Percentiles rank a stretch among this genome's conserved stretches.
These are phyloP conservation scores for Rotaria macrura DNA, from an alignment of 2,888 invertebrate genomes.

Conservation along the genomic window DNA sequence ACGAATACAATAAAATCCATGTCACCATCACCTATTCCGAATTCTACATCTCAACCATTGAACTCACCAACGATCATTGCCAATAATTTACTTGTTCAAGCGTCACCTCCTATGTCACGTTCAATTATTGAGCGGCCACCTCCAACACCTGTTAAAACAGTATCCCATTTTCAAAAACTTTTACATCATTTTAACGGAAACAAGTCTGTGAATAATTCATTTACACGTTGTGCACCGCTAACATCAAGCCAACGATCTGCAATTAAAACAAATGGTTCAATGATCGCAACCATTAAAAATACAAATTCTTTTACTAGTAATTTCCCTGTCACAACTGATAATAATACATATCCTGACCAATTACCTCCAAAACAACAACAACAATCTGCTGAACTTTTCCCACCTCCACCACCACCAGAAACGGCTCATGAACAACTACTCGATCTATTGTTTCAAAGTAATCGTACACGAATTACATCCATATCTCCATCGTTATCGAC, in stretches of 20 bases:
- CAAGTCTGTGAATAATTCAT: not conserved
- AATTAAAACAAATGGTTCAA: conserved; percentile 13
- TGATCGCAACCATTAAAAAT: not conserved
- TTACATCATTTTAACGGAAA: conserved; percentile 1
- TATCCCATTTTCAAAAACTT: not conserved
- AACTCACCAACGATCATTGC: not conserved
- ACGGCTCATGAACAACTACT: not conserved
- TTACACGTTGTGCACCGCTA: not conserved
- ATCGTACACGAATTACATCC: not conserved
- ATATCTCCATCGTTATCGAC: not conserved
- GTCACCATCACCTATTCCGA: not conserved
- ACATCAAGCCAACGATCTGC: conserved; percentile 1
- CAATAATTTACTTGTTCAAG: not conserved
- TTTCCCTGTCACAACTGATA: not conserved
- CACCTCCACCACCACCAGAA: not conserved
- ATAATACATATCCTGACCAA: not conserved
- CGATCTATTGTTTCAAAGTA: not conserved
- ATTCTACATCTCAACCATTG: not conserved
- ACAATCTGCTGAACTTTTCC: not conserved
- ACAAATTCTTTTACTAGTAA: too few relatives aligned
- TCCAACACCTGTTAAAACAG: not conserved
- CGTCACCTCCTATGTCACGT: not conserved
- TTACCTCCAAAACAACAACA: not conserved
- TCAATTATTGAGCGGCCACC: not conserved
- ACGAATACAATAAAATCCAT: not conserved